Evolutionary conservation across 2,113 vertebrate genomes (phyloP).

Genomic region (Lepisosteus osseus): DNA sequence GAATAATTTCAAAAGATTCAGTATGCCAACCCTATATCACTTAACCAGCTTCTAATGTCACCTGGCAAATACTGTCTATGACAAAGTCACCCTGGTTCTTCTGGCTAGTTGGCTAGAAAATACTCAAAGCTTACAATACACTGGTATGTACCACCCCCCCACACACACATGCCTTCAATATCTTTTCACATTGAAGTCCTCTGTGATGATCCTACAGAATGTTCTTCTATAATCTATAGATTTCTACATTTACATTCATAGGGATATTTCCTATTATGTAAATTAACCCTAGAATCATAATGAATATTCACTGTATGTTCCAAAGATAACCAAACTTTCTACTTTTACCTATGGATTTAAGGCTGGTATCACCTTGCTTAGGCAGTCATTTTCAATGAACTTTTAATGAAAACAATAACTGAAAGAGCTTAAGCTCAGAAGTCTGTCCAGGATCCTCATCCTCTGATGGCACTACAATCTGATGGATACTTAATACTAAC

Average conservation of each 20-base stretch:
- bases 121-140: constrained; percentile 1
- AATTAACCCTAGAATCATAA: too few species aligned
- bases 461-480: too few species aligned
- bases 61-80: constrained; percentile 15
- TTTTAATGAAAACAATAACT: too few species aligned
- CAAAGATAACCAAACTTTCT: too few species aligned
- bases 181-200: not conserved
- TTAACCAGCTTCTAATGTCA: constrained; percentile 19
- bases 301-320: too few species aligned
- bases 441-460: too few species aligned
- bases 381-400: too few species aligned
- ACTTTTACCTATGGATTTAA: too few species aligned
- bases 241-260: too few species aligned
- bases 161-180: not conserved
- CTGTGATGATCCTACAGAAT: not conserved
- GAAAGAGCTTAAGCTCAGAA: too few species aligned
- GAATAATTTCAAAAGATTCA: constrained; percentile 43
- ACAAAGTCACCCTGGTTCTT: constrained; percentile 4
- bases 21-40: constrained; percentile 15
- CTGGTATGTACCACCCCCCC: constrained; percentile 7
- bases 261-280: too few species aligned
- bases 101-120: constrained; percentile 9
- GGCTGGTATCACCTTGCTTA: too few species aligned
- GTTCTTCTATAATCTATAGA: not conserved
- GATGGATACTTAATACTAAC: not conserved